phyloP scores from a whole-genome alignment of 2,888 invertebrate species.

The Heliconius cydno region DNA sequence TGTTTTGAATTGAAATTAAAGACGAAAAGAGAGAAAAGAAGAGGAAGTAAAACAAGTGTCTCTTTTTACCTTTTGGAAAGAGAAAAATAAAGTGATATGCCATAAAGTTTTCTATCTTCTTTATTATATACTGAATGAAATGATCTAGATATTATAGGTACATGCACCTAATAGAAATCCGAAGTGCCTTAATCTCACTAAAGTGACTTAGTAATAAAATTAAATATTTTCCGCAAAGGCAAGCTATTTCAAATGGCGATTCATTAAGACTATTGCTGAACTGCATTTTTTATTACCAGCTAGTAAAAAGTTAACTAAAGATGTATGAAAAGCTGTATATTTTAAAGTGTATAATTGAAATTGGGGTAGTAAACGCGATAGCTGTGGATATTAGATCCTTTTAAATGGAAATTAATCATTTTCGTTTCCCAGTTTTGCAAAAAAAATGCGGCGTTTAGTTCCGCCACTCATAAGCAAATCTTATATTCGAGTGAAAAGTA shows the following conservation, averaged over 20 bases:
- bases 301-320: not conserved
- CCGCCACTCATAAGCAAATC: too few relatives aligned
- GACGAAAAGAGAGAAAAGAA: too few relatives aligned
- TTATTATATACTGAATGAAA: not conserved
- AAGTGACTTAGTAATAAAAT: constrained; percentile 4
- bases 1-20: too few relatives aligned
- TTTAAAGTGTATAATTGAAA: too few relatives aligned
- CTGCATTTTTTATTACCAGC: constrained; percentile 5
- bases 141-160: not conserved
- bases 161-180: not conserved
- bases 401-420: too few relatives aligned
- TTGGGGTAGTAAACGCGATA: too few relatives aligned
- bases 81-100: not conserved
- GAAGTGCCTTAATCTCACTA: not conserved
- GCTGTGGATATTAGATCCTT: too few relatives aligned
- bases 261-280: constrained; percentile 19
- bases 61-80: not conserved
- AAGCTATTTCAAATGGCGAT: constrained; percentile 10
- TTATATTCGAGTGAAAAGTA: too few relatives aligned
- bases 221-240: constrained; percentile 9
- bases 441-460: too few relatives aligned
- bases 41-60: too few relatives aligned
- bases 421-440: too few relatives aligned
- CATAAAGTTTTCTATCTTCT: not conserved
- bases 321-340: not conserved